Evolutionary conservation across 2,797 vertebrate species (phyloP), one percentile per base, ranked within the genome.

Genomic region (Xiphophorus birchmanni): DNA sequence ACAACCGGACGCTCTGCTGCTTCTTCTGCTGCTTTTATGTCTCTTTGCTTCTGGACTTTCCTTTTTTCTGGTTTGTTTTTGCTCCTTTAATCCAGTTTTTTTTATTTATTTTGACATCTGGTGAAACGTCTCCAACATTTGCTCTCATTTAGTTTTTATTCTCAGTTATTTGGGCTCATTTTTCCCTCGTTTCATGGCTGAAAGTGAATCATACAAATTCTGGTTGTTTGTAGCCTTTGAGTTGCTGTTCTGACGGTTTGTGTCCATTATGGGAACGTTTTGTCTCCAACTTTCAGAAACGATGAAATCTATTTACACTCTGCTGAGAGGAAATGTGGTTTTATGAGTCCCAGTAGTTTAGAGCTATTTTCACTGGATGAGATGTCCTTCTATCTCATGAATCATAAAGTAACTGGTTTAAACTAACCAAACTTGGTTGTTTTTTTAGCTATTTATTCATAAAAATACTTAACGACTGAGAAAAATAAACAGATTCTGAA

Each of bases 1-100:
- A 83, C 81, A 77, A 73, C 80, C n/a, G 35, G 75, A 77, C 84
- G 18, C 35, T 15, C 9, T 56, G 75, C 79, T 73, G 73, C 81
- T 48, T 17, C 58, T 73, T 65, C 81, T 54, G 15, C 58, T 63
- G 5, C 29, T 65, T 75, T 75, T 67, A 52, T 71, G 12, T 74
- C 74, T 17, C 17, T 54, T 9, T 52, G 72, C 72, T 80, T 69
- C 60, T 75, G 45, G 48, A 75, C 4, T 78, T 47, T 77, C n/a
- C 54, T 80, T 80, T 23, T 56, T 35, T 32, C 52, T 63, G 9
- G 60, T 86, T 78, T 56, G 56, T 86, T 87, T 76, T 10, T 80
- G 82, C 72, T 73, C 69, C 69, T 84, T 77, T 15, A 48, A 71
- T 76, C 52, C 8, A 69, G 60, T 76, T 26, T 21, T 37, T 29